Evolutionary conservation across 2,797 vertebrate species (phyloP).

Genomic region (Selene dorsalis): DNA sequence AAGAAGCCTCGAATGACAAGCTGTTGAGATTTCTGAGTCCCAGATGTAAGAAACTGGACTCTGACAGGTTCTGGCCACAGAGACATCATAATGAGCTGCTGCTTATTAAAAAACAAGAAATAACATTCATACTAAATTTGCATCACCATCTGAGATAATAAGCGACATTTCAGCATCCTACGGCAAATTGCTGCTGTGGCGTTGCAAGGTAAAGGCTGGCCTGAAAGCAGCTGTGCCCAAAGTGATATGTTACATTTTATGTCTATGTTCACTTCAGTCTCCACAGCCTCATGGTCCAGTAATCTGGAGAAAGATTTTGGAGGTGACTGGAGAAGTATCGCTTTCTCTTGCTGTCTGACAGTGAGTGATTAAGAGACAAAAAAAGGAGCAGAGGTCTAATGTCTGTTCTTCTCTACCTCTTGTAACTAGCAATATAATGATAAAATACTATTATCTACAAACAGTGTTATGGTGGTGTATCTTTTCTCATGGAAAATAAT

Average conservation of each 20-base stretch:
- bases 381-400: background rate
- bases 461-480: background rate
- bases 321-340: background rate
- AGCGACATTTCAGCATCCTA: background rate
- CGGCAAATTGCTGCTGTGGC: background rate
- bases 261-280: conserved; percentile 9
- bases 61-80: conserved; percentile 8
- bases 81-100: background rate
- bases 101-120: conserved; percentile 10
- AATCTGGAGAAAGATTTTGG: background rate
- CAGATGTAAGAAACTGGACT: conserved; percentile 7
- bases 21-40: conserved; percentile 23
- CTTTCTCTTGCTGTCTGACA: background rate
- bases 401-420: background rate
- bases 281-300: background rate
- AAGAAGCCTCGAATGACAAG: conserved; percentile 32
- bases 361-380: background rate
- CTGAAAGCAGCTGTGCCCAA: background rate
- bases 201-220: background rate
- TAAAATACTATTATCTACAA: background rate
- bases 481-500: background rate
- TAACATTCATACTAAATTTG: background rate
- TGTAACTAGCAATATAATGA: conserved; percentile 4
- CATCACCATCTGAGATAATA: background rate
- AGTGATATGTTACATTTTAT: background rate